Conservation (phyloP, 2,888 invertebrate species). For the Melangyna quadrimaculata region DNA sequence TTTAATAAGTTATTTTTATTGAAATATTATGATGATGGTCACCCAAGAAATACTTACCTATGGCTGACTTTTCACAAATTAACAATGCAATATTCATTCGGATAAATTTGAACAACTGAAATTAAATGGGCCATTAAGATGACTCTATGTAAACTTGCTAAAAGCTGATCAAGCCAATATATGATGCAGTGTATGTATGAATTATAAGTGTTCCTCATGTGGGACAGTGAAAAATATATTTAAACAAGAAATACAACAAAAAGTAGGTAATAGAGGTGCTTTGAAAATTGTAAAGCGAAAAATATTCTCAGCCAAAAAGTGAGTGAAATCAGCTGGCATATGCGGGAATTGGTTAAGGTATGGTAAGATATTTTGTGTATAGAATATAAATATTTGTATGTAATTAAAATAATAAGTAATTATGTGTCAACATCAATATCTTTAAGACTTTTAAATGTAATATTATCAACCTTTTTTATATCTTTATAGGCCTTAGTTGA, state of each 20-base stretch:
- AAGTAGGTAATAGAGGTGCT: background rate
- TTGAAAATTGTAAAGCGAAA: background rate
- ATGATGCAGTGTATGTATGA: background rate
- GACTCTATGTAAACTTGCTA: background rate
- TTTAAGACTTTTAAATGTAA: too few species aligned
- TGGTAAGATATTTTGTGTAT: background rate
- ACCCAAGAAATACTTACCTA: background rate
- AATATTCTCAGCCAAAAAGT: slow-evolving; percentile 7
- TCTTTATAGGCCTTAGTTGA: too few species aligned
- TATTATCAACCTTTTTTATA: too few species aligned
- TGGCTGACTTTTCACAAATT: background rate
- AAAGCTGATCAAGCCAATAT: slow-evolving; percentile 41
- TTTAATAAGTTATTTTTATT: too few species aligned
- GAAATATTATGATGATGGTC: too few species aligned
- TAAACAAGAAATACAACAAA: slow-evolving; percentile 6
- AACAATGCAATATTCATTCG: background rate
- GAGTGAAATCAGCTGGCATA: slow-evolving; percentile 36
- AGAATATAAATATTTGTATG: background rate
- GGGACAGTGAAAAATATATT: slow-evolving; percentile 41
- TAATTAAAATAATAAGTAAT: background rate
- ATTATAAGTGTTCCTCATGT: slow-evolving; percentile 39
- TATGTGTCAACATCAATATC: background rate
- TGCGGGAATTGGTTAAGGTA: background rate
- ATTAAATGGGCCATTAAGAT: slow-evolving; percentile 22
- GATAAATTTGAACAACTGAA: background rate